Evolutionary conservation across 2,888 invertebrate species (phyloP).

Genomic region (Campoplex nolae): DNA sequence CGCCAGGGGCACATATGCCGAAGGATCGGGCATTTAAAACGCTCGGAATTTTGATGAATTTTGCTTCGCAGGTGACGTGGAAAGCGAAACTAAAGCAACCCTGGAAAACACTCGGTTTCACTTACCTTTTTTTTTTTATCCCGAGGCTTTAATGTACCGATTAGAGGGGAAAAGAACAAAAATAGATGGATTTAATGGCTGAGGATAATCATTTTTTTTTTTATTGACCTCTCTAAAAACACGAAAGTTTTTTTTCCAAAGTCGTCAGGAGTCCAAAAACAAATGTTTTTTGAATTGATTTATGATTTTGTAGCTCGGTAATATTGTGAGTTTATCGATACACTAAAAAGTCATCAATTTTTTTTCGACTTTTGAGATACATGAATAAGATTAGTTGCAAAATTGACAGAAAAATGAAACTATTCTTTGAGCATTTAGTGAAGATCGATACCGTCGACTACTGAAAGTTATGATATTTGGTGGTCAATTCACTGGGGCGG

Average conservation of each 20-base stretch:
- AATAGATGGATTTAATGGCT: not conserved
- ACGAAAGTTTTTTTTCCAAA: too few species aligned
- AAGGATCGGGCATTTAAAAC: not conserved
- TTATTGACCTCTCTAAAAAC: too few species aligned
- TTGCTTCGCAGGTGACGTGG: constrained; percentile 63
- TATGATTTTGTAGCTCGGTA: not conserved
- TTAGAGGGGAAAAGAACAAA: not conserved
- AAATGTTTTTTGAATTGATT: too few species aligned
- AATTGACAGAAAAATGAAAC: not conserved
- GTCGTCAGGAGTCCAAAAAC: too few species aligned
- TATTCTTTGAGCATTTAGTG: not conserved
- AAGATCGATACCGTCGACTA: not conserved
- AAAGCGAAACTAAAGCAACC: constrained; percentile 56
- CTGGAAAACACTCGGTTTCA: not conserved
- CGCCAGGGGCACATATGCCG: not conserved
- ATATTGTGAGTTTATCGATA: not conserved
- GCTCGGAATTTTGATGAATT: constrained; percentile 67
- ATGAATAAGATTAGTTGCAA: not conserved
- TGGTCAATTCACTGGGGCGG: not conserved
- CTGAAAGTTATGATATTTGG: not conserved
- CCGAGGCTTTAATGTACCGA: constrained; percentile 13
- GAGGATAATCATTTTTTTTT: not conserved
- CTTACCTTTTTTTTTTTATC: not conserved
- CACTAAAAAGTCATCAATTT: not conserved
- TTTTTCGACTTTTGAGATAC: not conserved